These are phyloP conservation scores for Heliothis virescens DNA, from an alignment of 1,140 invertebrate species.

Conservation along the genomic window DNA sequence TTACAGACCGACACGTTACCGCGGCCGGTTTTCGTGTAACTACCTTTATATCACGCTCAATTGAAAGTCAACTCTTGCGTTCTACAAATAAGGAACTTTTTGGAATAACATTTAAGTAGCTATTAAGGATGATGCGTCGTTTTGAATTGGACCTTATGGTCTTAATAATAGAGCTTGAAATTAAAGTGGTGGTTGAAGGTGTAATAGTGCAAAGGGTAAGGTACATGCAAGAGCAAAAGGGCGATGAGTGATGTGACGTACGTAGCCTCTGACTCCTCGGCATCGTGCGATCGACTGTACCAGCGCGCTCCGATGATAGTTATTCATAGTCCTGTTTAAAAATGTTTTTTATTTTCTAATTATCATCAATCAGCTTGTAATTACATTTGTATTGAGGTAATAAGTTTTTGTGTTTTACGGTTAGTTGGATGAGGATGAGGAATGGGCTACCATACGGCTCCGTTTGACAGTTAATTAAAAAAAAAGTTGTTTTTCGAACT, in stretches of 20 bases:
- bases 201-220: slow-evolving; percentile 59
- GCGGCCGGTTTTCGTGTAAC: slow-evolving; percentile 60
- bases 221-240: slow-evolving; percentile 70
- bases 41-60: slow-evolving; percentile 45
- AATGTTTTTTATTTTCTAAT: slow-evolving; percentile 41
- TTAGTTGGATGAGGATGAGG: slow-evolving; percentile 21
- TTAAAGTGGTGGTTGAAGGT: slow-evolving; percentile 34
- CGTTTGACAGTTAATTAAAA: background rate
- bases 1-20: slow-evolving; percentile 80
- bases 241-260: slow-evolving; percentile 78
- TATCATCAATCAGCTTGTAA: slow-evolving; percentile 44
- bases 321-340: slow-evolving; percentile 53
- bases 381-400: slow-evolving; percentile 41
- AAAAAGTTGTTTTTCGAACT: too few relatives aligned
- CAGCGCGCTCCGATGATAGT: slow-evolving; percentile 36
- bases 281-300: slow-evolving; percentile 64
- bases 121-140: background rate
- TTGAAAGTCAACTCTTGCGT: slow-evolving; percentile 56
- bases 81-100: slow-evolving; percentile 50
- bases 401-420: slow-evolving; percentile 33
- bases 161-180: slow-evolving; percentile 38
- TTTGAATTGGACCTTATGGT: slow-evolving; percentile 47
- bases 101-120: background rate
- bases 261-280: slow-evolving; percentile 72
- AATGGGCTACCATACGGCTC: background rate